These are phyloP conservation scores for Dryoscopus gambensis DNA, from an alignment of 2,113 vertebrate genomes.

Conservation along the genomic window DNA sequence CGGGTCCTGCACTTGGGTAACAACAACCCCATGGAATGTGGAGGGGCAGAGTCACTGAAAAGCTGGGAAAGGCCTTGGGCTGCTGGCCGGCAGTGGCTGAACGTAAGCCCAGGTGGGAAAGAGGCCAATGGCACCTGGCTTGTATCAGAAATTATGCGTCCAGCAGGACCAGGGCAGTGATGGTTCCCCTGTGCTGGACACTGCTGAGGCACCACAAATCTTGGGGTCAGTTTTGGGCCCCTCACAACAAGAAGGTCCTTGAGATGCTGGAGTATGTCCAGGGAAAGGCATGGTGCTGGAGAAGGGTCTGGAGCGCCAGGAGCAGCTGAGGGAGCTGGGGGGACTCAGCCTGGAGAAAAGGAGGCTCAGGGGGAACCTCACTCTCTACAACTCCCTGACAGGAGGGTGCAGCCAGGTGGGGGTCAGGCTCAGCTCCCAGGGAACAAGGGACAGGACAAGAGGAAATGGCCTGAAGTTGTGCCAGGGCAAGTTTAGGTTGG, in stretches of 20 bases:
- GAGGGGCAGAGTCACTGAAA: not conserved
- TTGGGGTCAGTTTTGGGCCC: not conserved
- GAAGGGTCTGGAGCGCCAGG: not conserved
- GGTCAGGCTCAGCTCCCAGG: not conserved
- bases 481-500: not conserved
- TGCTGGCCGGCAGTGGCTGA: not conserved
- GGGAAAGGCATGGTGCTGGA: not conserved
- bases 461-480: fast-evolving
- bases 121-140: not conserved
- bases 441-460: not conserved
- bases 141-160: not conserved
- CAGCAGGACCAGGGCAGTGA: not conserved
- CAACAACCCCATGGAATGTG: not conserved
- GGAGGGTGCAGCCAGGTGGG: not conserved
- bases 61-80: not conserved
- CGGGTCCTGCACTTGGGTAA: not conserved
- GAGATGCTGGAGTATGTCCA: not conserved
- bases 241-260: not conserved
- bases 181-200: not conserved
- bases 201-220: not conserved
- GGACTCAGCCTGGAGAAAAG: not conserved
- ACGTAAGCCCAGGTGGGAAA: not conserved
- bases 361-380: not conserved
- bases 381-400: not conserved
- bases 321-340: not conserved